Conservation (phyloP, 1,140 invertebrate genomes). For the Zaprionus inermis region DNA sequence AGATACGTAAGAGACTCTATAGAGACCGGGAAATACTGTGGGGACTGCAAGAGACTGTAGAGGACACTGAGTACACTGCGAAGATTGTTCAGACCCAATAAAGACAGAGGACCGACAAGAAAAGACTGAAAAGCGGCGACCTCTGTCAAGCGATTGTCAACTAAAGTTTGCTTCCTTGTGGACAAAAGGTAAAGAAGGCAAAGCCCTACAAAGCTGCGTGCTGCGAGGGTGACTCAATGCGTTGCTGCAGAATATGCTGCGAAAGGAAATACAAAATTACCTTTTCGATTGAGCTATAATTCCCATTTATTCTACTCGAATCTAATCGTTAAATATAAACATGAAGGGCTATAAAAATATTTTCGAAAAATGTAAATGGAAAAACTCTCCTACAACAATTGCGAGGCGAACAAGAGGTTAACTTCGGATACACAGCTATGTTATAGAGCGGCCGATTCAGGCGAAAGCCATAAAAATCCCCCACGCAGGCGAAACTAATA, state of each 20-base stretch:
- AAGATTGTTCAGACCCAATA: too few species aligned
- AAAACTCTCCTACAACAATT: constrained; percentile 61
- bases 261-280: too few species aligned
- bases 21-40: too few species aligned
- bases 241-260: not conserved
- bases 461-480: constrained; percentile 37
- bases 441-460: constrained; percentile 14
- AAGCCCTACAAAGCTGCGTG: not conserved
- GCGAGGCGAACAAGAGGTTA: constrained; percentile 1
- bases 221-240: not conserved
- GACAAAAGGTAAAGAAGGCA: not conserved
- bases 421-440: not conserved
- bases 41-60: not conserved
- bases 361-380: not conserved
- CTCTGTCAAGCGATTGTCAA: not conserved
- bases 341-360: constrained; percentile 3
- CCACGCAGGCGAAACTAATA: constrained; percentile 63
- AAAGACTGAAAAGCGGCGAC: not conserved
- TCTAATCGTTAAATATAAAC: not conserved
- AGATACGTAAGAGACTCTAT: too few species aligned
- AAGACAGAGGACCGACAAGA: too few species aligned
- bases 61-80: too few species aligned
- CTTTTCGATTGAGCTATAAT: constrained; percentile 1
- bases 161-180: not conserved
- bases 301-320: not conserved